phyloP scores from a whole-genome alignment of 2,113 vertebrate species.

The Canis aureus region DNA sequence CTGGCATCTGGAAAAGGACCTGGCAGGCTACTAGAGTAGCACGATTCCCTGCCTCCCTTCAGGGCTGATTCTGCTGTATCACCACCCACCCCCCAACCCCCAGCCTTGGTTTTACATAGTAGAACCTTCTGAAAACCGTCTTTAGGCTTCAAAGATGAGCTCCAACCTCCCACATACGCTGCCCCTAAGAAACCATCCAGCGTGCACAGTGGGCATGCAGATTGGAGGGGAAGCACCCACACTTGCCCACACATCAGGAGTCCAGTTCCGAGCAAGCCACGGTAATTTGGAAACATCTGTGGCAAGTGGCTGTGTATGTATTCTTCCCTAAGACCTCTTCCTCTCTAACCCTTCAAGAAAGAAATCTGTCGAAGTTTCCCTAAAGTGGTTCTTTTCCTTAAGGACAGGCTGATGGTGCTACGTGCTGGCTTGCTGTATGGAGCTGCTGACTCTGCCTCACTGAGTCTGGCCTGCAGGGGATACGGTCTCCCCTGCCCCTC shows the following conservation, averaged over 20 bases:
- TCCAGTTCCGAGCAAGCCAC: neutral
- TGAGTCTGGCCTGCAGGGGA: neutral
- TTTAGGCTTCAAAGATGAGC: neutral
- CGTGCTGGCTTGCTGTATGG: neutral
- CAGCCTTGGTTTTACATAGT: neutral
- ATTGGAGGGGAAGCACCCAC: neutral
- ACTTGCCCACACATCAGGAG: too few relatives aligned
- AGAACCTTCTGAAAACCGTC: neutral
- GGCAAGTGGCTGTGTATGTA: neutral
- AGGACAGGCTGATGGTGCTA: neutral
- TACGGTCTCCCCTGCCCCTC: accelerated
- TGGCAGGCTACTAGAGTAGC: neutral
- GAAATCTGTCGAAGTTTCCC: slow-evolving; percentile 60
- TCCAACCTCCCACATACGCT: neutral
- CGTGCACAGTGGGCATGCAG: accelerated
- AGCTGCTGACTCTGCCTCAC: neutral
- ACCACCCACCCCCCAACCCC: neutral
- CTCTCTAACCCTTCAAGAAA: slow-evolving; percentile 53
- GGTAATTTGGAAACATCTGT: neutral
- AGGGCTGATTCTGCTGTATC: neutral
- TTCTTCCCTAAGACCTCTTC: neutral
- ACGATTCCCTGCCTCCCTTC: neutral
- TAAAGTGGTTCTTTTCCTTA: slow-evolving; percentile 71
- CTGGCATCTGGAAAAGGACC: neutral
- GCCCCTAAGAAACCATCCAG: neutral